Evolutionary conservation across 2,797 vertebrate species (phyloP).

Genomic region (Nannoperca australis): DNA sequence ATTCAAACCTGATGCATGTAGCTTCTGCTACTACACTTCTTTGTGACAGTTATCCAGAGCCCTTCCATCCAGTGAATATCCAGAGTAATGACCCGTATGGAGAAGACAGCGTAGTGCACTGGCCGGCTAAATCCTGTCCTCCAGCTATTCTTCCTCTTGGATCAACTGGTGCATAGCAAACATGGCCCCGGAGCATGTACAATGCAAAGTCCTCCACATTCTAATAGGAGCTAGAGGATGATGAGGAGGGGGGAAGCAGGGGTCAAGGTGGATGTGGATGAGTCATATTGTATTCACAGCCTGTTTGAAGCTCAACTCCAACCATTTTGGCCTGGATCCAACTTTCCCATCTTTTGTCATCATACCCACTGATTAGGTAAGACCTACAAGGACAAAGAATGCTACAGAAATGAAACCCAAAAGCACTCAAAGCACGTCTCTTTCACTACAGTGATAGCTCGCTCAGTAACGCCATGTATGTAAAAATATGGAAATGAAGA

Average conservation of each 20-base stretch:
- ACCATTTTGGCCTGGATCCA: constrained; percentile 14
- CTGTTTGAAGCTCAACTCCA: constrained; percentile 31
- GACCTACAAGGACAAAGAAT: constrained; percentile 32
- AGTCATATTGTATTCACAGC: constrained; percentile 18
- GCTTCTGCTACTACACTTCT: constrained; percentile 43
- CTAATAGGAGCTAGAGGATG: constrained; percentile 54
- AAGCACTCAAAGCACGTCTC: constrained; percentile 24
- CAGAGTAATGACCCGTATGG: constrained; percentile 73
- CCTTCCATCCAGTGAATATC: constrained; percentile 66
- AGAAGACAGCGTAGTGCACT: constrained; percentile 61
- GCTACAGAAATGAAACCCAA: constrained; percentile 20
- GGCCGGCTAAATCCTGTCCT: constrained; percentile 72
- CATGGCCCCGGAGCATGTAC: constrained; percentile 60
- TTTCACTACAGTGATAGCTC: background rate
- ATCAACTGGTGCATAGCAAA: constrained; percentile 71
- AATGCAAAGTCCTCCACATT: constrained; percentile 54
- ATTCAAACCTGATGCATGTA: constrained; percentile 43
- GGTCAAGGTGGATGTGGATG: constrained; percentile 58
- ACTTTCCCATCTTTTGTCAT: constrained; percentile 25
- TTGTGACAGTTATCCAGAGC: constrained; percentile 62
- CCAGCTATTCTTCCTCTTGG: constrained; percentile 76
- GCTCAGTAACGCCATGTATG: constrained; percentile 11
- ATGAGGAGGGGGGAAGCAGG: constrained; percentile 10
- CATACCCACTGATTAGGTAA: constrained; percentile 26
- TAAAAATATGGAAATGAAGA: constrained; percentile 22